phyloP scores from a whole-genome alignment of 2,113 vertebrate genomes.

The Trogon surrucura region DNA sequence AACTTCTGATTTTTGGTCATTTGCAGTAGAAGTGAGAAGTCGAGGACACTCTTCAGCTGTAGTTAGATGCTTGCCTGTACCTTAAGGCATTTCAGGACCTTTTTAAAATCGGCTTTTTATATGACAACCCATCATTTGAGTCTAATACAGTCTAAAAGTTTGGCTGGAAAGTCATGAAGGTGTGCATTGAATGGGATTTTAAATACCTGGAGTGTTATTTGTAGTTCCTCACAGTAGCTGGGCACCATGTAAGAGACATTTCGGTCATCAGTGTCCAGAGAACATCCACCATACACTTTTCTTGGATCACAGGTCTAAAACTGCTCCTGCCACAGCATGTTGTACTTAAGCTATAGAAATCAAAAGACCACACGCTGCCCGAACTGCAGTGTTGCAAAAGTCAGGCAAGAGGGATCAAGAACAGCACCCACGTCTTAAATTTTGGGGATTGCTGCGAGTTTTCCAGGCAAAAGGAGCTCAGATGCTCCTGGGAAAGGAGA shows the following conservation, averaged over 20 bases:
- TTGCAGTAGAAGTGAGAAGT: not conserved
- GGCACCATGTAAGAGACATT: not conserved
- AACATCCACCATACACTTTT: not conserved
- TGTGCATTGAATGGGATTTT: not conserved
- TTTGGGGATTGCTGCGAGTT: conserved; percentile 54
- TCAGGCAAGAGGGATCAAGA: not conserved
- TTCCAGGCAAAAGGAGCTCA: conserved; percentile 67
- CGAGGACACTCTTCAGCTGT: not conserved
- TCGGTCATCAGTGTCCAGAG: not conserved
- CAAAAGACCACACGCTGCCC: not conserved
- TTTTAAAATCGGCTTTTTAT: not conserved
- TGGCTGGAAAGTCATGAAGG: not conserved
- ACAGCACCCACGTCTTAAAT: too few species aligned
- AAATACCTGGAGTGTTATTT: not conserved
- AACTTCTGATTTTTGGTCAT: not conserved
- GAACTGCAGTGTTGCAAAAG: not conserved
- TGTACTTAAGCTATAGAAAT: not conserved
- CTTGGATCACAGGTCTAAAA: not conserved
- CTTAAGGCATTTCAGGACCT: not conserved
- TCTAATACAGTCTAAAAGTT: conserved; percentile 65
- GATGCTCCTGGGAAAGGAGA: not conserved
- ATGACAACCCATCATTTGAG: conserved; percentile 76
- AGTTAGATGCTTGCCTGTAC: not conserved
- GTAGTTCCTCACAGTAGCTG: not conserved
- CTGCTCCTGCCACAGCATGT: too few species aligned